A percentile compares a stretch with the other conserved stretches of the same genome.
These are phyloP conservation scores for Drosophila austrosaltans DNA, from an alignment of 2,888 invertebrate species.

Conservation along the genomic window DNA sequence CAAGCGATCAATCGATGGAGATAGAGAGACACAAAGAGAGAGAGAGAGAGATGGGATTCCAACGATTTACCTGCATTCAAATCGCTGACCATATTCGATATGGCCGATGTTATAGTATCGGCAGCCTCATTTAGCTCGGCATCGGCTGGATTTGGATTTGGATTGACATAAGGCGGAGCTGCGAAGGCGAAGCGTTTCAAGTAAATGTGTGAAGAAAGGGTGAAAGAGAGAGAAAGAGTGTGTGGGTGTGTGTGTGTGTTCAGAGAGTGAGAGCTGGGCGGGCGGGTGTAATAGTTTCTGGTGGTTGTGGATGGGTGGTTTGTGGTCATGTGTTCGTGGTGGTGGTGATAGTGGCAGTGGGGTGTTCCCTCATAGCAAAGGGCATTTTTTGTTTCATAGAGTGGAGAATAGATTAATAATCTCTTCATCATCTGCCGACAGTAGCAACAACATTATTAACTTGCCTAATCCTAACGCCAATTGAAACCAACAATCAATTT, in stretches of 20 bases:
- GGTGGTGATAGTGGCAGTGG: conserved; percentile 5
- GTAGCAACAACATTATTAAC: background rate
- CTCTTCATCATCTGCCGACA: conserved; percentile 6
- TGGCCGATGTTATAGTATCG: conserved; percentile 98
- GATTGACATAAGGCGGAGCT: conserved; percentile 65
- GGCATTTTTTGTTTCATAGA: conserved; percentile 24
- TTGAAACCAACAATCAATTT: conserved; percentile 26
- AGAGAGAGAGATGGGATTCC: conserved; percentile 12
- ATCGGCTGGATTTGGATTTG: conserved; percentile 89
- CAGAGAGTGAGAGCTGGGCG: conserved; percentile 6
- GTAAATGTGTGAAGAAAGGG: conserved; percentile 33
- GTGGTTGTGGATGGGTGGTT: conserved; percentile 7
- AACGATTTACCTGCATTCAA: conserved; percentile 91
- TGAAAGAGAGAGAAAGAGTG: conserved; percentile 19
- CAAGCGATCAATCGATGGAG: conserved; percentile 23
- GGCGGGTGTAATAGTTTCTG: conserved; percentile 9
- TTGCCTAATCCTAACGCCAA: conserved; percentile 34
- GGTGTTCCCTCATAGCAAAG: conserved; percentile 11
- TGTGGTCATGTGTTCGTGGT: background rate
- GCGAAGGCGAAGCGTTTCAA: conserved; percentile 59
- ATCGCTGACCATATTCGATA: conserved; percentile 98
- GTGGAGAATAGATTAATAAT: conserved; percentile 42
- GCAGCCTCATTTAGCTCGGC: conserved; percentile 97
- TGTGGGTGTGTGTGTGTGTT: conserved; percentile 25
- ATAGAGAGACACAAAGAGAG: background rate